Percentiles rank a stretch among this genome's conserved stretches.
Evolutionary conservation across 2,113 vertebrate species (phyloP).

Genomic region (Lathamus discolor): DNA sequence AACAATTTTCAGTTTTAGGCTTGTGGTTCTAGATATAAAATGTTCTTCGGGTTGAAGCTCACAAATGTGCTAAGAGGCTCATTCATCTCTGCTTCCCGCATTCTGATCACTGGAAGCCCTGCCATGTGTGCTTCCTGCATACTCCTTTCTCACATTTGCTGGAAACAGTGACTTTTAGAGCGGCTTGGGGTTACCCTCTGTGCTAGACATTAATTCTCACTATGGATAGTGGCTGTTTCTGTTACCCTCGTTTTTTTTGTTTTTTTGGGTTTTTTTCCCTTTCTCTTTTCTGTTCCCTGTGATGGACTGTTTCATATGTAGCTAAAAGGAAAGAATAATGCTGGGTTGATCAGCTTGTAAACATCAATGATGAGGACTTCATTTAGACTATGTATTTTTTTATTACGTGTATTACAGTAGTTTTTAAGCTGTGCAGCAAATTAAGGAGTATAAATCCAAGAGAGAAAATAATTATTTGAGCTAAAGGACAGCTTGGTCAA

Average conservation of each 20-base stretch:
- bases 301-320: neutral
- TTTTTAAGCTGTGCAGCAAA: neutral
- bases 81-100: fast-evolving
- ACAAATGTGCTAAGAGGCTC: neutral
- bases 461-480: neutral
- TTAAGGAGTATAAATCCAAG: neutral
- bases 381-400: neutral
- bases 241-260: neutral
- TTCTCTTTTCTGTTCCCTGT: neutral
- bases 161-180: neutral
- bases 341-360: neutral
- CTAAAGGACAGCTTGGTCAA: neutral
- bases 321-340: neutral
- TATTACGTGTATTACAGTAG: neutral
- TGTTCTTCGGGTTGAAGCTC: neutral
- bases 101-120: neutral
- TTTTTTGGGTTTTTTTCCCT: too few species aligned
- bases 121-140: neutral
- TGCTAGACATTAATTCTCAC: neutral
- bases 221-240: neutral
- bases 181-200: neutral
- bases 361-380: neutral
- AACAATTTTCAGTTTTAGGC: neutral
- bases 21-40: neutral
- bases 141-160: neutral